phyloP scores from a whole-genome alignment of 1,140 invertebrate species.

The Dreissena polymorpha region DNA sequence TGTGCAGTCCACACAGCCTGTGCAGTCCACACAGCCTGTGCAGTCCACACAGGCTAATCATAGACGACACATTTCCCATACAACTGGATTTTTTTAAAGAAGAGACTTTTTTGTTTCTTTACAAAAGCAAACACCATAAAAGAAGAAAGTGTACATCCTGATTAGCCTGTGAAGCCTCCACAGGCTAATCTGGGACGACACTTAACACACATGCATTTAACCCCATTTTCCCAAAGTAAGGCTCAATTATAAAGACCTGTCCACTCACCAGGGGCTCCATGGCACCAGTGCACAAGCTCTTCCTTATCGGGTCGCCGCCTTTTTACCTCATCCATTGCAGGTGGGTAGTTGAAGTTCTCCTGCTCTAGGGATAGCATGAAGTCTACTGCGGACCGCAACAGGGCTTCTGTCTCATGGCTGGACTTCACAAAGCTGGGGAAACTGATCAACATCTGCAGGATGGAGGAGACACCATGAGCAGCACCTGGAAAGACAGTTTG shows the following conservation, averaged over 20 bases:
- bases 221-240: background rate
- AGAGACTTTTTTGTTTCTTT: too few relatives aligned
- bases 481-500: slow-evolving; percentile 82
- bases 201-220: background rate
- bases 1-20: too few relatives aligned
- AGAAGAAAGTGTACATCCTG: background rate
- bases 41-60: too few relatives aligned
- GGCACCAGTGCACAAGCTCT: slow-evolving; percentile 93
- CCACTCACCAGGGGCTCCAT: slow-evolving; percentile 86
- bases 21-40: too few relatives aligned
- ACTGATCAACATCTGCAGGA: slow-evolving; percentile 83
- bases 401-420: slow-evolving; percentile 80
- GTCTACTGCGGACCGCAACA: slow-evolving; percentile 84
- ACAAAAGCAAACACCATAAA: too few relatives aligned
- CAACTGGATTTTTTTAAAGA: too few relatives aligned
- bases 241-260: background rate
- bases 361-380: slow-evolving; percentile 84
- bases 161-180: too few relatives aligned
- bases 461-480: slow-evolving; percentile 87
- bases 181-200: background rate
- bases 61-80: too few relatives aligned
- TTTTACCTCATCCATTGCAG: slow-evolving; percentile 86
- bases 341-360: slow-evolving; percentile 88
- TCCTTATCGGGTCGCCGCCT: slow-evolving; percentile 80
- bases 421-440: slow-evolving; percentile 84